These are phyloP conservation scores for Etheostoma spectabile DNA, from an alignment of 2,113 vertebrate species.

Conservation along the genomic window DNA sequence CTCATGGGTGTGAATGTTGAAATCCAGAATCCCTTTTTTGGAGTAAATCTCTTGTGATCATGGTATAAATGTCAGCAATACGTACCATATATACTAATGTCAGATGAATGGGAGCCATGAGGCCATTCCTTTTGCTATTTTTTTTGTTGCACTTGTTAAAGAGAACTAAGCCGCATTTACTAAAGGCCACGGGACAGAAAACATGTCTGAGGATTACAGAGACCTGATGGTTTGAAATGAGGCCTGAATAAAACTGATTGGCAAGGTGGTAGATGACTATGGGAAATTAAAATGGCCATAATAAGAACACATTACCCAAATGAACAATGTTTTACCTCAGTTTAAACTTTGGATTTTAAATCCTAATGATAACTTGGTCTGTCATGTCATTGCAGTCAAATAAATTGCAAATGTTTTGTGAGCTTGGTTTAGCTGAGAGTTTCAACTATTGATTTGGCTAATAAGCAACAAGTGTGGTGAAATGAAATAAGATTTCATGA, in stretches of 20 bases:
- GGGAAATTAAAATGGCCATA: not conserved
- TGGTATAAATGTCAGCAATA: constrained; percentile 24
- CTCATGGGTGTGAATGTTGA: not conserved
- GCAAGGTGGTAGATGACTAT: not conserved
- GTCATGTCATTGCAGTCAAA: not conserved
- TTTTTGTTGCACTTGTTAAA: constrained; percentile 4
- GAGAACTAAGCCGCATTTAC: not conserved
- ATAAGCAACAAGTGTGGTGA: not conserved
- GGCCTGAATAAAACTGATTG: not conserved
- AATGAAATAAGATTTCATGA: not conserved
- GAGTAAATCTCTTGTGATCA: constrained; percentile 16
- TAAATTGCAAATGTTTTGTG: not conserved
- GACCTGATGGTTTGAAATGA: not conserved
- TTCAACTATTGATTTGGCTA: not conserved
- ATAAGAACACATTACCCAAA: not conserved
- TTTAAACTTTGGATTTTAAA: not conserved
- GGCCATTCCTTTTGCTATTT: constrained; percentile 1
- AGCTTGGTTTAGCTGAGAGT: not conserved
- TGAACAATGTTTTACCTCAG: not conserved
- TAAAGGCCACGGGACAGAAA: constrained; percentile 14
- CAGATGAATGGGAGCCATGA: constrained; percentile 11
- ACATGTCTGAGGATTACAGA: not conserved
- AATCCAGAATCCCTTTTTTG: constrained; percentile 2
- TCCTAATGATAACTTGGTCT: not conserved
- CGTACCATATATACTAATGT: not conserved